phyloP scores from a whole-genome alignment of 2,888 invertebrate genomes.

The Lepidochrysops patricia region DNA sequence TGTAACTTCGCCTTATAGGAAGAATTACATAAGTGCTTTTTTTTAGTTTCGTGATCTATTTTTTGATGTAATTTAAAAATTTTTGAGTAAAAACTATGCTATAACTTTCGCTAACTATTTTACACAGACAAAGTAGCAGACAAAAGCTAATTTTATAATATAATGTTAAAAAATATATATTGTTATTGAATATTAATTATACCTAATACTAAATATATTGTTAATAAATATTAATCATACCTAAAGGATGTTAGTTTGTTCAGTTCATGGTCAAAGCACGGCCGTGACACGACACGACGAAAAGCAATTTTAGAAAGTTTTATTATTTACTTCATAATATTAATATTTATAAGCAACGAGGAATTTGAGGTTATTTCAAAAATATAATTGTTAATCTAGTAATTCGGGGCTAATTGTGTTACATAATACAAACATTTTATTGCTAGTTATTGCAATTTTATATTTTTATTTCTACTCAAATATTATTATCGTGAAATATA shows the following conservation, averaged over 20 bases:
- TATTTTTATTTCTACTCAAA: not conserved
- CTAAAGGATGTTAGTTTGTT: not conserved
- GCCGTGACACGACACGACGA: not conserved
- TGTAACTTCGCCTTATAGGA: no score
- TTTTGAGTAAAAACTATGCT: no score
- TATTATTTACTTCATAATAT: not conserved
- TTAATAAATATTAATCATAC: not conserved
- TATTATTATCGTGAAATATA: not conserved
- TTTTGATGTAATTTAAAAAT: no score
- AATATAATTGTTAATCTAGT: not conserved
- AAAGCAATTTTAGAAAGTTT: not conserved
- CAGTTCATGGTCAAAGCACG: not conserved
- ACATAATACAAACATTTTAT: not conserved
- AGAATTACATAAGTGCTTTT: no score
- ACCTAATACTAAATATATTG: not conserved
- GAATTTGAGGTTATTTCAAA: not conserved
- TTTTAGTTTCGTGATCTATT: no score
- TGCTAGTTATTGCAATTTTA: not conserved
- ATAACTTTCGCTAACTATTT: no score
- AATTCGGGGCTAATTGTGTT: not conserved
- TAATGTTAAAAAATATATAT: not conserved
- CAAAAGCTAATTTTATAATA: no score
- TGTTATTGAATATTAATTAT: not conserved
- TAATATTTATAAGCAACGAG: not conserved
- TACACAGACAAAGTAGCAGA: no score